These are phyloP conservation scores for Montipora efflorescens DNA, from an alignment of 64 coral and sea anemone species.

Conservation along the genomic window DNA sequence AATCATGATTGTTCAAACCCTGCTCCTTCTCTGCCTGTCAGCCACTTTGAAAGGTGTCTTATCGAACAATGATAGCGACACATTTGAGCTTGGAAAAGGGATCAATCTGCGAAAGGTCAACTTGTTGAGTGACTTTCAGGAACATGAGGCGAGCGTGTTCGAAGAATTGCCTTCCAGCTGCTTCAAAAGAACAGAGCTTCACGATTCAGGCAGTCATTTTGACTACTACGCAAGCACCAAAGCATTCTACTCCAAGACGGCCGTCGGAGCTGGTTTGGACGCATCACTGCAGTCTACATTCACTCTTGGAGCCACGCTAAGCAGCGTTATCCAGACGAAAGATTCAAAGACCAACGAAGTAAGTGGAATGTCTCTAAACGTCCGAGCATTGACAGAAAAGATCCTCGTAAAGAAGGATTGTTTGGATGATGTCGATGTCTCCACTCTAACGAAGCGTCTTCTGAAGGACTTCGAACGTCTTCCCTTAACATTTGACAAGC, in stretches of 20 bases:
- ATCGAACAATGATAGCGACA: not conserved
- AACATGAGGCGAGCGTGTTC: not conserved
- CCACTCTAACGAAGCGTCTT: slow-evolving; percentile 3
- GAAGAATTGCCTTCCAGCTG: not conserved
- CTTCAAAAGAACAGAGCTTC: not conserved
- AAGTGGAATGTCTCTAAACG: slow-evolving; percentile 22
- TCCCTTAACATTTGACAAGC: not conserved
- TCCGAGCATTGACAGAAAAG: slow-evolving; percentile 5
- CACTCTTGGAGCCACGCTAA: not conserved
- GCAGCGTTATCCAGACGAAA: slow-evolving; percentile 9
- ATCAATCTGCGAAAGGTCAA: not conserved
- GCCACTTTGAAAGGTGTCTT: not conserved
- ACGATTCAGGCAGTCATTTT: not conserved
- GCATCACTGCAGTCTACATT: slow-evolving; percentile 1
- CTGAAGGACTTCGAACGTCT: slow-evolving; percentile 18
- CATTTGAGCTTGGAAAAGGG: not conserved
- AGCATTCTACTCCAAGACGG: not conserved
- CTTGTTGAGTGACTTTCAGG: slow-evolving; percentile 1
- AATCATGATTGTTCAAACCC: not conserved
- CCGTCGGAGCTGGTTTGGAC: not conserved
- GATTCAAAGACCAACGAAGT: not conserved
- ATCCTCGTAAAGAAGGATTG: slow-evolving; percentile 40
- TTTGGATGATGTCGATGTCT: not conserved
- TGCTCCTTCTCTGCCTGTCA: not conserved
- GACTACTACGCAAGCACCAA: slow-evolving; percentile 22